These are phyloP conservation scores for Holacanthus passer DNA, from an alignment of 2,113 vertebrate species.

Conservation along the genomic window DNA sequence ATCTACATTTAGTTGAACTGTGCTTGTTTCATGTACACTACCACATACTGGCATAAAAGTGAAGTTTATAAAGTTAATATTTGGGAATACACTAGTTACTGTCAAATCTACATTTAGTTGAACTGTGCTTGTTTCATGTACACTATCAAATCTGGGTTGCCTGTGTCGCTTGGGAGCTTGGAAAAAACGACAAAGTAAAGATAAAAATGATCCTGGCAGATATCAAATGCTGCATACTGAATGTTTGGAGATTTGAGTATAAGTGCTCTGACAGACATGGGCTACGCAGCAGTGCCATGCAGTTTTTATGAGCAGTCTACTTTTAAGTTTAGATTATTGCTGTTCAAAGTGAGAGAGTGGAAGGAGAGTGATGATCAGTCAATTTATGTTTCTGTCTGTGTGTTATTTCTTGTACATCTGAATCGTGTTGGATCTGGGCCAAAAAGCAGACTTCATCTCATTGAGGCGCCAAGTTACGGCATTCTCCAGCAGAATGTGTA, in stretches of 20 bases:
- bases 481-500: slow-evolving; percentile 36
- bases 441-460: slow-evolving; percentile 30
- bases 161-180: slow-evolving; percentile 41
- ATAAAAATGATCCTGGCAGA: slow-evolving; percentile 54
- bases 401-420: slow-evolving; percentile 3
- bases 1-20: slow-evolving; percentile 20
- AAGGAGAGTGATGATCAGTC: slow-evolving; percentile 16
- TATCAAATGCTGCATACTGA: slow-evolving; percentile 51
- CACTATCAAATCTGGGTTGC: slow-evolving; percentile 53
- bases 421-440: slow-evolving; percentile 32
- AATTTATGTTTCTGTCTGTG: slow-evolving; percentile 1
- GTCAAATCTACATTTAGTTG: not conserved
- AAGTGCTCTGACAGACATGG: slow-evolving; percentile 49
- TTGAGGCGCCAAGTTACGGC: slow-evolving; percentile 32
- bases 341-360: slow-evolving; percentile 2
- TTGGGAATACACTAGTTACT: not conserved
- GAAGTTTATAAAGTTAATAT: not conserved
- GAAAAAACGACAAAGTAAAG: slow-evolving; percentile 38
- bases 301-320: slow-evolving; percentile 42
- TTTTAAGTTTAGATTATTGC: slow-evolving; percentile 31
- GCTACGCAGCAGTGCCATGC: slow-evolving; percentile 18
- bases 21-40: not conserved
- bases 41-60: not conserved
- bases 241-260: slow-evolving; percentile 51
- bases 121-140: slow-evolving; percentile 51